A percentile compares a stretch with the other conserved stretches of the same genome.
Evolutionary conservation across 2,113 vertebrate species (phyloP).

Genomic region (Neodon shergylaensis): DNA sequence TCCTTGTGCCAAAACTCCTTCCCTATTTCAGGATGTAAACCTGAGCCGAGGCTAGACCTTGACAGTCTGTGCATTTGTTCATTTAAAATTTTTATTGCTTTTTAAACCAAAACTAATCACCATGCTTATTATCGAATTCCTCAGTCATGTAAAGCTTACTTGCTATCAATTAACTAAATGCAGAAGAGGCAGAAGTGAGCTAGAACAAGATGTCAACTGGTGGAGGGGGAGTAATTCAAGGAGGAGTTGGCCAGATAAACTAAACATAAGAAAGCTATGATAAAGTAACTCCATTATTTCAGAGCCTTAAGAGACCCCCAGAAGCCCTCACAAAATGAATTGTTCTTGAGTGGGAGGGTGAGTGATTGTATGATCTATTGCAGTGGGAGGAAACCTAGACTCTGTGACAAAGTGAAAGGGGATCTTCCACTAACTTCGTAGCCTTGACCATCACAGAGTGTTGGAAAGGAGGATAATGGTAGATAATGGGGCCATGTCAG

Average conservation of each 20-base stretch:
- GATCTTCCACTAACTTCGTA: background rate
- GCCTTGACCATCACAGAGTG: background rate
- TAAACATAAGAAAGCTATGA: background rate
- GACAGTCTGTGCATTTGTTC: background rate
- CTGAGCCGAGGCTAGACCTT: background rate
- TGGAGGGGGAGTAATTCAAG: background rate
- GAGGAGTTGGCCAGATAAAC: background rate
- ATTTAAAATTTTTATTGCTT: background rate
- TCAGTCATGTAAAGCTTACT: background rate
- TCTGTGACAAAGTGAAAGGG: background rate
- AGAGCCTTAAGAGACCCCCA: background rate
- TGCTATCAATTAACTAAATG: background rate
- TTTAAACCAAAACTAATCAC: background rate
- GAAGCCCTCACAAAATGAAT: background rate
- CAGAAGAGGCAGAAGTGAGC: background rate
- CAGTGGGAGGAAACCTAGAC: too few relatives aligned
- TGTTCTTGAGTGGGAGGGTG: background rate
- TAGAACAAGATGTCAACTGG: background rate
- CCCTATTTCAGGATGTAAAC: background rate
- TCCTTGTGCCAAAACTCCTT: background rate
- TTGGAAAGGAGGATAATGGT: too few relatives aligned
- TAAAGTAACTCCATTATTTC: background rate
- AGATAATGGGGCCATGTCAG: background rate
- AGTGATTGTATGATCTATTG: background rate
- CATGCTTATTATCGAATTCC: background rate